Base-by-base conservation (phyloP, 2,888 invertebrate species). In the Sturmia bella region DNA sequence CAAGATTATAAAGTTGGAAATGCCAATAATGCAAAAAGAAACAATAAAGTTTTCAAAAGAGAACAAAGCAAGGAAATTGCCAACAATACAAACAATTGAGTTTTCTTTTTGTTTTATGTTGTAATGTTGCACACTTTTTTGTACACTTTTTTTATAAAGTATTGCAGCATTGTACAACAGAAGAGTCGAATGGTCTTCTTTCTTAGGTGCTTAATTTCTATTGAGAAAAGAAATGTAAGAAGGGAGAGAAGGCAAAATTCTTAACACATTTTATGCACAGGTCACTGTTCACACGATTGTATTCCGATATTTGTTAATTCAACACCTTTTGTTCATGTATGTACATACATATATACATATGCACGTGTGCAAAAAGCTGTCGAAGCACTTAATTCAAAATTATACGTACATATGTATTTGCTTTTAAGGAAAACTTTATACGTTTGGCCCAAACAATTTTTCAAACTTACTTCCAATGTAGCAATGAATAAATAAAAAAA, bases 161-260 rank as follows among this genome's bases (percentile, higher is more conserved):
- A 17, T 68, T 68, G 75, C 75, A 75, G 43, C 59, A 68, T 19
- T 68, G 59, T 66, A 15, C 63, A 32, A 45, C 21, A 32, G 19
- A 15, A 24, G 5, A 43, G 12, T 1, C 13, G 27, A 39, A 48
- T 17, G 43, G 17, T 15, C 12, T 13, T 11, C 3, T 59, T 24
- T 43, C 15, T 12, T 52, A 2, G 7, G 0, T 32, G 11, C 52
- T 41, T 24, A 15, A 21, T 68, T 24, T 45, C 11, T 11, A 0
- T 13, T 7, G 15, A 11, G n/a, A n/a, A 24, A 61, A 43, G 3
- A 43, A 50, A 50, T 13, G 12, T 21, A 48, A 57, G 32, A 32
- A 32, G 6, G 27, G 32, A 32, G n/a, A 43, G 15, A 4, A 15
- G n/a, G 2, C 12, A 15, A 43, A 7, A 43, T 7, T 13, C n/a